Evolutionary conservation across 2,797 vertebrate species (phyloP).

Genomic region (Threskiornis aethiopicus): DNA sequence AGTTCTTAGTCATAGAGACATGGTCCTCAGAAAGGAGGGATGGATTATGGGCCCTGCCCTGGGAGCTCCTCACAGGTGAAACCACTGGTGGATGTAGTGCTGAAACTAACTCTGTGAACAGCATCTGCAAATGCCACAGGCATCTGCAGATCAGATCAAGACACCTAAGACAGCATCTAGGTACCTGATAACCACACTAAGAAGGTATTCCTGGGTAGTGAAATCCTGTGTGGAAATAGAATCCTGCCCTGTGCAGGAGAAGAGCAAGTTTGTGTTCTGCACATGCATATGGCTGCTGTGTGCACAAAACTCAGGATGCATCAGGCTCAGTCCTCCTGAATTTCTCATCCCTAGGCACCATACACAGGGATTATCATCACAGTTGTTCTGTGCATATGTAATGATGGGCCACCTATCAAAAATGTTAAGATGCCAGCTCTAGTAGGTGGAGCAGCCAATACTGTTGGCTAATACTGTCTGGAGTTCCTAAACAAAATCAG

Average conservation of each 20-base stretch:
- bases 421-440: neutral
- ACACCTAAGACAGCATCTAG: neutral
- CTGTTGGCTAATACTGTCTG: neutral
- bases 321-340: neutral
- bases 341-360: neutral
- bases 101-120: neutral
- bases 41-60: neutral
- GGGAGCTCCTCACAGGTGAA: neutral
- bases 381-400: rapidly evolving
- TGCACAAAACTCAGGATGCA: neutral
- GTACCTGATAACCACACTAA: neutral
- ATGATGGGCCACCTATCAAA: neutral
- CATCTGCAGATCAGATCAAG: neutral
- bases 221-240: neutral
- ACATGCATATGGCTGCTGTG: rapidly evolving
- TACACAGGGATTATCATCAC: neutral
- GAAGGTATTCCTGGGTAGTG: neutral
- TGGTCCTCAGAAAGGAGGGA: neutral
- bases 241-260: neutral
- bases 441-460: neutral
- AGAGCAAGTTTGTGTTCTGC: rapidly evolving
- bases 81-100: neutral
- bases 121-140: neutral
- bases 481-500: neutral
- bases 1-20: neutral